These are phyloP conservation scores for Gopherus evgoodei DNA, from an alignment of 2,113 vertebrate genomes.

Conservation along the genomic window DNA sequence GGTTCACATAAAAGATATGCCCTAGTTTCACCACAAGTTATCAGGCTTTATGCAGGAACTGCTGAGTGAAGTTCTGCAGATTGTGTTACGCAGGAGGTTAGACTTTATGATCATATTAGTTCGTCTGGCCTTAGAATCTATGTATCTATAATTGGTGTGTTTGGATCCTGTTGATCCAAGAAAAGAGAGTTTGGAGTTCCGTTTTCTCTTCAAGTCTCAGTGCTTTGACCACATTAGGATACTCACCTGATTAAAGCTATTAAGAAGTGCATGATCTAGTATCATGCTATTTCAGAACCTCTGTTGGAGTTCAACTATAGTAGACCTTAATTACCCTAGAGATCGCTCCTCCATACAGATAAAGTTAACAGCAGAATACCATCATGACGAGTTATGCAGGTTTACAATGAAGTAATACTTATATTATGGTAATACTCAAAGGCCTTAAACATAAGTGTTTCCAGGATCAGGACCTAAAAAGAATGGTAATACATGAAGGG, in stretches of 20 bases:
- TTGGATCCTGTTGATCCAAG: neutral
- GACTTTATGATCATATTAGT: neutral
- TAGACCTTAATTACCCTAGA: conserved; percentile 29
- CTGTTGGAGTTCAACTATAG: conserved; percentile 27
- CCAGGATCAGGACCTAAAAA: neutral
- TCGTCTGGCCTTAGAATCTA: conserved; percentile 20
- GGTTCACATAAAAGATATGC: too few species aligned
- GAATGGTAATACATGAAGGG: neutral
- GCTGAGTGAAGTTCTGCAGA: neutral
- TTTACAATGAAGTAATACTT: neutral
- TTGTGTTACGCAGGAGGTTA: neutral
- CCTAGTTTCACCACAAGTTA: too few species aligned
- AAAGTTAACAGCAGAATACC: conserved; percentile 29
- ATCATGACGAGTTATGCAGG: neutral
- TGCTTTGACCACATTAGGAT: conserved; percentile 1
- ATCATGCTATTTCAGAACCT: neutral
- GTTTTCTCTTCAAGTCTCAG: conserved; percentile 16
- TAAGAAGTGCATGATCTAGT: neutral
- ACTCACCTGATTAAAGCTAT: neutral
- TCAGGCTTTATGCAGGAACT: neutral
- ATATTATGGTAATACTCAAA: neutral
- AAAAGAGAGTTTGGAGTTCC: neutral
- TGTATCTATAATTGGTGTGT: neutral
- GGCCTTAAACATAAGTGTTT: neutral
- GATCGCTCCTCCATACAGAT: conserved; percentile 18